Evolutionary conservation across 2,888 invertebrate genomes (phyloP).

Genomic region (Hoplodrina ambigua): DNA sequence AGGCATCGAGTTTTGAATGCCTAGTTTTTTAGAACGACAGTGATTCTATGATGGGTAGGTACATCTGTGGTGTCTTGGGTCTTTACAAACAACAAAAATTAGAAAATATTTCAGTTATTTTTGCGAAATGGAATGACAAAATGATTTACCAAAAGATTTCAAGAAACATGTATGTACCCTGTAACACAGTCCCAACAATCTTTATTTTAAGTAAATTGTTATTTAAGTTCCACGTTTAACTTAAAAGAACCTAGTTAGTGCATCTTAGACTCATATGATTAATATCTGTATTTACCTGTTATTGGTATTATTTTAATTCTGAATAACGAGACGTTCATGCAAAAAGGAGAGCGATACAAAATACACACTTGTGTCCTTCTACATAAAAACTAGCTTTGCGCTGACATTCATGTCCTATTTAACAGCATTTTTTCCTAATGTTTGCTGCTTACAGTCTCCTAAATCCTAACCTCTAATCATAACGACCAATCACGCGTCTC

Average conservation of each 20-base stretch:
- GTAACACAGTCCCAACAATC: too few relatives aligned
- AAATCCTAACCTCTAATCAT: constrained; percentile 68
- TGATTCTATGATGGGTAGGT: too few relatives aligned
- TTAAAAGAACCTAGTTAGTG: background rate
- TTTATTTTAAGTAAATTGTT: too few relatives aligned
- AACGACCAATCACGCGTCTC: constrained; percentile 73
- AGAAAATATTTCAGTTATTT: too few relatives aligned
- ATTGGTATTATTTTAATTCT: constrained; percentile 1
- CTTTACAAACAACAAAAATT: too few relatives aligned
- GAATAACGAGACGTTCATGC: background rate
- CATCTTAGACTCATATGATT: background rate
- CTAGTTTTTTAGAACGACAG: too few relatives aligned
- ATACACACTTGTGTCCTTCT: background rate
- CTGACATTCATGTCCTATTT: constrained; percentile 42
- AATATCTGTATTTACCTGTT: background rate
- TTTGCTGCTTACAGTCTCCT: constrained; percentile 48
- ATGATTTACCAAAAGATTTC: too few relatives aligned
- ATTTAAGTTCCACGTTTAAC: too few relatives aligned
- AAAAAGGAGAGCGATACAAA: background rate
- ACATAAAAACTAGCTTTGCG: constrained; percentile 12
- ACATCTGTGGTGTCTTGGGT: too few relatives aligned
- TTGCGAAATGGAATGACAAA: too few relatives aligned
- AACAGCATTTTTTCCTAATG: constrained; percentile 40
- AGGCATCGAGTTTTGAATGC: too few relatives aligned
- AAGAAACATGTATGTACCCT: too few relatives aligned